Evolutionary conservation across 2,888 invertebrate species (phyloP), one percentile per base, ranked within the genome.

Genomic region (Diabrotica balteata): DNA sequence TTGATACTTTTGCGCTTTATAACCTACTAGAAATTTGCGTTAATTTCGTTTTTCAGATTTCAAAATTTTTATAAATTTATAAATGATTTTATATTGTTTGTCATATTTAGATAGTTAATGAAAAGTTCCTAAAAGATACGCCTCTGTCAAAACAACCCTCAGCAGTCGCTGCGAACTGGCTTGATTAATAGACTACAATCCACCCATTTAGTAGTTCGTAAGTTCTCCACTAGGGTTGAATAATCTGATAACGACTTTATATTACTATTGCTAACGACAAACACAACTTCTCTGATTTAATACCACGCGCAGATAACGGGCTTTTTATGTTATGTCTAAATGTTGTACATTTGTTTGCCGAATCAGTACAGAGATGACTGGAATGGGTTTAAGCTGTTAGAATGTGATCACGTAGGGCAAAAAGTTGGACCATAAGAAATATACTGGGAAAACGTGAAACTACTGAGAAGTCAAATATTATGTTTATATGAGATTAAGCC

Each of bases 181-280:
- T 78, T 81, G 80, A 81, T 81, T 81, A 81, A 81, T 81, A 80
- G 80, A 79, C 80, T 81, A 76, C 79, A 78, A 80, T 79, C 80
- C 78, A 75, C 80, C 77, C 81, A 78, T 80, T 81, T 80, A 80
- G 79, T 79, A 80, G 80, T 80, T 80, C 78, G 79, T 80, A 80
- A 80, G 79, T 80, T 79, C 76, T 75, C 74, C 73, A 73, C 75
- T 77, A 76, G 79, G 75, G 78, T 77, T 76, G 78, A 77, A 79
- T 80, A 80, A 81, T 80, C 80, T 80, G 81, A 81, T 81, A 81
- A 80, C 79, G 80, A 79, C 79, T 79, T 77, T 79, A 77, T 78
- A 76, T 77, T 77, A 76, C 75, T 76, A 70, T 70, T 72, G 68
- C 76, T 75, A 73, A 74, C 73, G 76, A 76, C 73, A 75, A 63